These are phyloP conservation scores for Ophiothrix spiculata DNA, from an alignment of 35 echinoderm and acorn worm genomes.

Conservation along the genomic window DNA sequence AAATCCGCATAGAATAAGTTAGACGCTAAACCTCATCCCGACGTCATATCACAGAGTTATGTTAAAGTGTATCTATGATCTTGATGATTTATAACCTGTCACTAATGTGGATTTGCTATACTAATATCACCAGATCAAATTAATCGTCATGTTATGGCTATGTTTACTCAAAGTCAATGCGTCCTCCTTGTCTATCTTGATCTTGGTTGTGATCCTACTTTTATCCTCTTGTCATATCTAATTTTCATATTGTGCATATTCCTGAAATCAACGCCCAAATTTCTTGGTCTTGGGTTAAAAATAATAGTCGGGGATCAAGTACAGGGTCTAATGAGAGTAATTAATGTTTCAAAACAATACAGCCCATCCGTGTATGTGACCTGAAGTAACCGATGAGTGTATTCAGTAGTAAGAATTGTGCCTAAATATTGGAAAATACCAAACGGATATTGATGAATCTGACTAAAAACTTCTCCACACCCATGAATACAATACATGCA, in stretches of 20 bases:
- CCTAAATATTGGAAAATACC: background rate
- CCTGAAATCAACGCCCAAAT: background rate
- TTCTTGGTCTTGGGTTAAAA: too few species aligned
- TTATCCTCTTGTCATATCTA: background rate
- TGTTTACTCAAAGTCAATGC: background rate
- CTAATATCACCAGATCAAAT: background rate
- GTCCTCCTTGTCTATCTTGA: background rate
- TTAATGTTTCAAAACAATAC: background rate
- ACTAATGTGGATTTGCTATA: background rate
- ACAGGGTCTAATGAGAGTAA: background rate
- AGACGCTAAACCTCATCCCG: too few species aligned
- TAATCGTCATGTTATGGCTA: background rate
- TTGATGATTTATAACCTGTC: background rate
- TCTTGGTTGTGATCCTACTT: too few species aligned
- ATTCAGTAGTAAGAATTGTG: too few species aligned
- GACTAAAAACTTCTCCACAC: background rate
- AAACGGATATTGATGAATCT: background rate
- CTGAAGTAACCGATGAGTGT: background rate
- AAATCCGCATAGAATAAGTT: too few species aligned
- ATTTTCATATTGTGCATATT: background rate
- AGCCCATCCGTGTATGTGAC: background rate
- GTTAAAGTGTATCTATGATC: too few species aligned
- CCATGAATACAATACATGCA: background rate
- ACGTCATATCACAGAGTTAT: too few species aligned
- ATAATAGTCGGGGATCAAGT: too few species aligned